Base-by-base conservation (phyloP, 2,797 vertebrate species). In the Fistularia tabacaria region DNA sequence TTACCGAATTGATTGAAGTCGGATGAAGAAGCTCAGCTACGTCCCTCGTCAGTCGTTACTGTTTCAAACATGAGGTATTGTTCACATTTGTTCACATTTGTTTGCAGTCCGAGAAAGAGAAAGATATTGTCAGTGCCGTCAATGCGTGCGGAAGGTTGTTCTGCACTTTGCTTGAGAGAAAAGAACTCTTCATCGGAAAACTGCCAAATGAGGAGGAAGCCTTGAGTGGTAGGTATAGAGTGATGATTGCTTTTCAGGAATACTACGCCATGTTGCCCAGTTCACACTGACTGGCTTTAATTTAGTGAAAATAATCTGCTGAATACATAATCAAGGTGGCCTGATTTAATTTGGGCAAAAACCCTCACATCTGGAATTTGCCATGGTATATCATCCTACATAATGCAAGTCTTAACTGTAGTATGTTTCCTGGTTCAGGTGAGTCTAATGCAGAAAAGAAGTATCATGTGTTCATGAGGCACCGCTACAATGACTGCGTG, bases 391-490 rank as follows among this genome's bases (percentile, higher is more conserved):
- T 25, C 25, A 25, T 25, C 25, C 25, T 25, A 25, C 25, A 25
- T 25, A 25, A 25, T 25, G 25, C 25, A 25, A 25, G 25, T 25
- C 25, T 25, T 25, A 5, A 25, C 25, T 25, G 2, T 25, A 3
- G 25, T 25, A 5, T 25, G 25, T 25, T 25, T 25, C 25, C 46
- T 10, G 46, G 0, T 57, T 0, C 75, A 95, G 95, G 78, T 7
- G 61, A 7, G 1, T 45, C 2, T 49, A 89, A 86, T 42, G 91
- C 93, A 0, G 83, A 90, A 6, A 87, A 92, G 1, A 98, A 95
- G 57, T 99, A 97, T 71, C 84, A 54, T 42, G 80, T 95, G 1
- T 99, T 96, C 89, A 93, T 98, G 90, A 84, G 95, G 41, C 92
- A 98, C 57, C 92, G 95, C 1, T 99, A 98, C 78, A 83, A 81